Conservation (phyloP, 2,888 invertebrate genomes). For the Chloroclystis v-ata region DNA sequence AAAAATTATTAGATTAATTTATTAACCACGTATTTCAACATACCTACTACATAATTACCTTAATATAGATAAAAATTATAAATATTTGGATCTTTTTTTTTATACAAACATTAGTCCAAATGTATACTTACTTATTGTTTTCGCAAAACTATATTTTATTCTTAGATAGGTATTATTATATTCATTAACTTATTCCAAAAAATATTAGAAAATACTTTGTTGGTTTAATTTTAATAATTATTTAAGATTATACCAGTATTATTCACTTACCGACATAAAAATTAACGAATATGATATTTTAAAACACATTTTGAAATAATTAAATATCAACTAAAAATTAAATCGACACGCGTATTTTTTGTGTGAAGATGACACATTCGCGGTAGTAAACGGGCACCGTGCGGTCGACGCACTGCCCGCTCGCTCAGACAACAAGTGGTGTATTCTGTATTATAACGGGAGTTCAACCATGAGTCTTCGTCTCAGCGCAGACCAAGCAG, state of each 20-base stretch:
- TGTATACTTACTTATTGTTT: no score
- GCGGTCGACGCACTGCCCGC: slow-evolving; percentile 76
- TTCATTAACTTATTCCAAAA: no score
- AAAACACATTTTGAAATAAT: slow-evolving; percentile 53
- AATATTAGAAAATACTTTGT: no score
- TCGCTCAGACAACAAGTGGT: slow-evolving; percentile 72
- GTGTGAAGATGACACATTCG: slow-evolving; percentile 71
- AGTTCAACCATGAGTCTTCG: slow-evolving; percentile 68
- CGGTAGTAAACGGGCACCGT: slow-evolving; percentile 71
- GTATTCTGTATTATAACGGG: slow-evolving; percentile 76
- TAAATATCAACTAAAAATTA: slow-evolving; percentile 41
- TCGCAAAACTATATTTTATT: neutral
- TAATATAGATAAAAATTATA: no score
- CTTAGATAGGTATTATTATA: no score
- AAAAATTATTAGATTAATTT: no score
- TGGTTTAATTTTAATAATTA: no score
- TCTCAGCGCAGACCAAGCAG: slow-evolving; percentile 35
- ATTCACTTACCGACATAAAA: slow-evolving; percentile 59
- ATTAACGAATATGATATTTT: slow-evolving; percentile 47
- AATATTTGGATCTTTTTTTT: no score
- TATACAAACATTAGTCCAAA: no score
- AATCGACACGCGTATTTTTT: slow-evolving; percentile 56
- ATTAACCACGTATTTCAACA: no score
- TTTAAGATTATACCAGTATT: neutral
- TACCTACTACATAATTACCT: no score